Evolutionary conservation across 2,888 invertebrate genomes (phyloP), one percentile per base, ranked within the genome.

Genomic region (Amiota minor): DNA sequence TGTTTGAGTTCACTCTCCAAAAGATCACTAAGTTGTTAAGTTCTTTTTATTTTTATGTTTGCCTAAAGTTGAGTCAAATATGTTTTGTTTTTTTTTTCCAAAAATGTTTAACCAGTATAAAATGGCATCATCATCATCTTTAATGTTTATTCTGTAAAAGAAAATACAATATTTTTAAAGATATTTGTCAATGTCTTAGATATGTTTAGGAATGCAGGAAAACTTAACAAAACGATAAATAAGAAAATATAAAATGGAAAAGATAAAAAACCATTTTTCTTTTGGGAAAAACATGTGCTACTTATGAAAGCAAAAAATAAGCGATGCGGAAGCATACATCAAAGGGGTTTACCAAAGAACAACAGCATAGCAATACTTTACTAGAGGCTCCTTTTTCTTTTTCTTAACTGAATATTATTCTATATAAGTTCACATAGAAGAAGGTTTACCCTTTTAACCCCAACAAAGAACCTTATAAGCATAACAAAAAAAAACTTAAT

Each of bases 181-280:
- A 59, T 11, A 59, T 20, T 11, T 59, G 20, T 59, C 2, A 35
- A 8, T 35, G 35, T 35, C 6, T 18, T 16, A 6, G 20, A 20
- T 59, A 20, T 11, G 9, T 59, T 59, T 20, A 59, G 11, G 45
- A 20, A n/a, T 10, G 14, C n/a, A 23, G 45, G 46, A 62, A 62
- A 62, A 62, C 35, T 62, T 23, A 62, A 62, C 62, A 35, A 47
- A 65, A 49, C 65, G 47, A 47, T 62, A 65, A 65, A 46, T 65
- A 35, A 35, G 6, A 35, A 8, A 35, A 35, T 6, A 35, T 35
- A 35, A 35, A 35, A 35, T n/a, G 35, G 59, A 67, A 70, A 61
- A 67, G 53, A 47, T 56, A 53, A 23, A 62, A 70, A 75, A 64
- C 35, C 35, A 35, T 35, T 35, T 6, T 35, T 35, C 45, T 23